Conservation (phyloP, 2,113 vertebrate genomes). For the Dipodomys stephensi region DNA sequence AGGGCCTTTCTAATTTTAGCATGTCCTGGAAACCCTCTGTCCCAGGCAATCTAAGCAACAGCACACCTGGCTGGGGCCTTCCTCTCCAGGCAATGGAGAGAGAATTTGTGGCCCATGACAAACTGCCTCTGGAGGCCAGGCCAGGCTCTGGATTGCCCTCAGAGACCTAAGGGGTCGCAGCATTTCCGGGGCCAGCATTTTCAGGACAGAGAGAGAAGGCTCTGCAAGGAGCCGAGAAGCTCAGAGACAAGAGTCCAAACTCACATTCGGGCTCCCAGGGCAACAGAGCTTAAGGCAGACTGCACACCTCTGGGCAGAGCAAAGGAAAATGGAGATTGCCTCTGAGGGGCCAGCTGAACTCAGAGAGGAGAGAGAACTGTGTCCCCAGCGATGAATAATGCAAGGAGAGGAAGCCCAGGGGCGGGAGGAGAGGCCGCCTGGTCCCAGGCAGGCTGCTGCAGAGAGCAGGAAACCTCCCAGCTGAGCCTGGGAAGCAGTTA, state of each 20-base stretch:
- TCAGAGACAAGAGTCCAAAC: neutral
- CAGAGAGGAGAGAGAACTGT: conserved; percentile 76
- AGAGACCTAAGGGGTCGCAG: neutral
- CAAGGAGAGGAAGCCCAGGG: conserved; percentile 73
- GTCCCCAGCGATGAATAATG: conserved; percentile 85
- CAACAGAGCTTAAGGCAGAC: neutral
- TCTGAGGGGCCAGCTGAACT: conserved; percentile 81
- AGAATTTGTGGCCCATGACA: neutral
- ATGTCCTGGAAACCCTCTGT: neutral
- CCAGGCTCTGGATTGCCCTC: neutral
- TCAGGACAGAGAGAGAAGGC: neutral
- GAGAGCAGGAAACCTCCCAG: conserved; percentile 88
- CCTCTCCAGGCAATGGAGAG: neutral
- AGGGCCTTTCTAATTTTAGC: too few relatives aligned
- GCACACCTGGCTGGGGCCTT: neutral
- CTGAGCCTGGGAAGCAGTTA: conserved; percentile 91
- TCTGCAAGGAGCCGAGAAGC: neutral
- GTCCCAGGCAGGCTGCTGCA: conserved; percentile 81
- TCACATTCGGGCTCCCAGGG: neutral
- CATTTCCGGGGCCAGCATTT: neutral
- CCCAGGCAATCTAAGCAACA: neutral
- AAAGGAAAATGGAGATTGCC: conserved; percentile 71
- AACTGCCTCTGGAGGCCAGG: neutral
- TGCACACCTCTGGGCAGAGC: neutral
- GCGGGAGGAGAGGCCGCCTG: conserved; percentile 80